Percentiles rank a stretch among this genome's conserved stretches.
These are phyloP conservation scores for Noctilio leporinus DNA, from an alignment of 2,113 vertebrate species.

Conservation along the genomic window DNA sequence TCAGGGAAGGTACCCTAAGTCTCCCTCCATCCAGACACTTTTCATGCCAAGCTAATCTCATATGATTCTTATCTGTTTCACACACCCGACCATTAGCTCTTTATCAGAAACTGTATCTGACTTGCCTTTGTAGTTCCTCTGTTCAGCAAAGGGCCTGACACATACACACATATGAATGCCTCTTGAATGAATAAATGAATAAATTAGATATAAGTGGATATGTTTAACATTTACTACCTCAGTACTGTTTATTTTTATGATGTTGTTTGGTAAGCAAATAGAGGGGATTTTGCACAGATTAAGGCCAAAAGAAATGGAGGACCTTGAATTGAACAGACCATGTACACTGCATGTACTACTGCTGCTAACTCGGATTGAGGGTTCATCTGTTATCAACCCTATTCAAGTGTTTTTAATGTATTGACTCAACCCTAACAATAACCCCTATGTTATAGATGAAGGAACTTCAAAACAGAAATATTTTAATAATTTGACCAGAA, in stretches of 20 bases:
- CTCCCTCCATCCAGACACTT: background rate
- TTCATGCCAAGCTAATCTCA: background rate
- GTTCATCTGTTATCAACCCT: background rate
- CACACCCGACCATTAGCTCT: background rate
- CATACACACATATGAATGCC: background rate
- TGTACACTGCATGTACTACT: background rate
- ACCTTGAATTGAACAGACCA: background rate
- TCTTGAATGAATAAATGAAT: conserved; percentile 49
- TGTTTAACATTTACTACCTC: background rate
- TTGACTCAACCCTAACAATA: background rate
- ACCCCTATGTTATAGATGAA: background rate
- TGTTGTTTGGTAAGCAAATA: conserved; percentile 9
- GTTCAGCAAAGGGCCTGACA: conserved; percentile 34
- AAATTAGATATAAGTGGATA: conserved; percentile 29
- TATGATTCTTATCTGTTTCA: background rate
- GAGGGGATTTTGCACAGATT: background rate
- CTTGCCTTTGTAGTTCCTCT: conserved; percentile 28
- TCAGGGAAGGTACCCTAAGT: background rate
- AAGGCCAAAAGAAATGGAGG: background rate
- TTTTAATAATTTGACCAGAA: background rate
- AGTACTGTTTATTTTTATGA: conserved; percentile 2
- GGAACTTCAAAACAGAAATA: background rate
- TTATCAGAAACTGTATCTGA: conserved; percentile 42
- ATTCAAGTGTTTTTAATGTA: background rate
- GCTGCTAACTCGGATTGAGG: background rate